Evolutionary conservation across 2,888 invertebrate species (phyloP).

Genomic region (Xylota sylvarum): DNA sequence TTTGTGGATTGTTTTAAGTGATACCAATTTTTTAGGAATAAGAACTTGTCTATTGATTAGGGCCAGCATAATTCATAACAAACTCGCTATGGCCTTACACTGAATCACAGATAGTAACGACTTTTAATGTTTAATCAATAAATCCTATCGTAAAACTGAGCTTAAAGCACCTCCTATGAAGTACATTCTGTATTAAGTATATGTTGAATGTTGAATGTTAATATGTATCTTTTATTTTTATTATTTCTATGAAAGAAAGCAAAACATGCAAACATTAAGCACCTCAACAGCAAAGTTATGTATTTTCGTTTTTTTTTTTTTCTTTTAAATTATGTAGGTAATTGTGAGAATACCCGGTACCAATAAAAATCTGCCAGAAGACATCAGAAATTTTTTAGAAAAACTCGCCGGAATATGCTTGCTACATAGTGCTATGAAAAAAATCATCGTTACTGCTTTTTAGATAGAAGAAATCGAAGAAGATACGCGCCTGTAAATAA

Average conservation of each 20-base stretch:
- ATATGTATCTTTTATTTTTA: neutral
- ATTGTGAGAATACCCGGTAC: neutral
- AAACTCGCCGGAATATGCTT: neutral
- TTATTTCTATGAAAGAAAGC: neutral
- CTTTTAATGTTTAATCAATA: too few species aligned
- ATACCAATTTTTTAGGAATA: too few species aligned
- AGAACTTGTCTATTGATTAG: too few species aligned
- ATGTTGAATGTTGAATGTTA: neutral
- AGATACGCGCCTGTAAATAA: constrained; percentile 36
- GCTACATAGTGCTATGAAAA: constrained; percentile 4
- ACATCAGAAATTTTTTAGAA: constrained; percentile 4
- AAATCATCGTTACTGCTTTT: constrained; percentile 22
- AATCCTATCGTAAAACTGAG: too few species aligned
- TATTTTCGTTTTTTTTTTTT: constrained; percentile 5
- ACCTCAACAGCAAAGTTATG: neutral
- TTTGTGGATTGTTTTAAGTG: too few species aligned
- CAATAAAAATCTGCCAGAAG: constrained; percentile 19
- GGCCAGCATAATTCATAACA: too few species aligned
- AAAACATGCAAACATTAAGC: neutral
- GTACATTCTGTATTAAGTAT: too few species aligned
- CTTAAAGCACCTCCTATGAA: too few species aligned
- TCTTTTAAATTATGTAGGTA: constrained; percentile 16
- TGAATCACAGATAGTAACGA: too few species aligned
- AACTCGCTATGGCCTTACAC: too few species aligned
- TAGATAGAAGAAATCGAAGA: constrained; percentile 20